These are phyloP conservation scores for Tetragonula carbonaria DNA, from an alignment of 2,888 invertebrate genomes.

Conservation along the genomic window DNA sequence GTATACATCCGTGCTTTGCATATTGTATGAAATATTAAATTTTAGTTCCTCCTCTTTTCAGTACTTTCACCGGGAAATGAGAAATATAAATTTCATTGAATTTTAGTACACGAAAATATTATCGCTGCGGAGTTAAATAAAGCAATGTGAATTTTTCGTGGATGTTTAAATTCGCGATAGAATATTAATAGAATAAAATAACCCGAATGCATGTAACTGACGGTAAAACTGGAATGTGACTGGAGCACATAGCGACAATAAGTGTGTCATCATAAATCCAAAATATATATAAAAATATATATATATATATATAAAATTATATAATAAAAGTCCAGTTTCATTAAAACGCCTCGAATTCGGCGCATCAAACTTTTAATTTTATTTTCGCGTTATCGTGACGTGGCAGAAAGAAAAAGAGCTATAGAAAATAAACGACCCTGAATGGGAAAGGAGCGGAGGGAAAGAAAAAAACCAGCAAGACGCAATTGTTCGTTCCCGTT, in stretches of 20 bases:
- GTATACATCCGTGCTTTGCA: no score
- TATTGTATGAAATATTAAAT: no score
- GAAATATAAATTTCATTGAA: neutral
- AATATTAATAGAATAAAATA: neutral
- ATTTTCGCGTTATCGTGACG: conserved; percentile 1
- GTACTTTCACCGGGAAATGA: neutral
- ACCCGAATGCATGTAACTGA: neutral
- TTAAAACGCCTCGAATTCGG: conserved; percentile 45
- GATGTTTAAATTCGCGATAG: neutral
- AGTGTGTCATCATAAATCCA: conserved; percentile 11
- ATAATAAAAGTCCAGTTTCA: conserved; percentile 21
- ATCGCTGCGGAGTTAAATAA: neutral
- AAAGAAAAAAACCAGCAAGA: neutral
- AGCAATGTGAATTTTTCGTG: neutral
- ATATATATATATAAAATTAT: no score
- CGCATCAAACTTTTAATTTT: conserved; percentile 24
- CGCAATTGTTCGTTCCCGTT: neutral
- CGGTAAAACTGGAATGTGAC: neutral
- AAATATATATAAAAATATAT: conserved; percentile 1
- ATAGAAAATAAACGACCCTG: neutral
- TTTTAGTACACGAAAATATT: neutral
- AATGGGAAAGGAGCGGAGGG: neutral
- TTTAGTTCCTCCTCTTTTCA: neutral
- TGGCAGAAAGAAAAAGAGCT: neutral
- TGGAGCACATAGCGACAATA: neutral